These are phyloP conservation scores for Tetrao urogallus DNA, from an alignment of 2,113 vertebrate species.

Conservation along the genomic window DNA sequence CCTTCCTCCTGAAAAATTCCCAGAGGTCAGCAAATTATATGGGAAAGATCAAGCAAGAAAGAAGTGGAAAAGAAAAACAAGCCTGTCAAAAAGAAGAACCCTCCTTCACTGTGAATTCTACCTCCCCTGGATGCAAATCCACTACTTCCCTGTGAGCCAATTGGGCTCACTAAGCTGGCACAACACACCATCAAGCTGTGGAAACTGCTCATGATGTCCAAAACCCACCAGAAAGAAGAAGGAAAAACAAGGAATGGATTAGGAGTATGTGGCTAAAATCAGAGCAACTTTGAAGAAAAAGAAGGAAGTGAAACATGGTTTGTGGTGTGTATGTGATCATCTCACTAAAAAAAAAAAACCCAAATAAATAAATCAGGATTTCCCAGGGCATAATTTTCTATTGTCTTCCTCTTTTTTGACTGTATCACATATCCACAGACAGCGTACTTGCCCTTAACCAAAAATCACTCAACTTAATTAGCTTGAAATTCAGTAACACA, in stretches of 20 bases:
- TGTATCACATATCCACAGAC: neutral
- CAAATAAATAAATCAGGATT: neutral
- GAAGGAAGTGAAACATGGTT: neutral
- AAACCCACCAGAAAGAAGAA: neutral
- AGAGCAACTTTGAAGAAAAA: neutral
- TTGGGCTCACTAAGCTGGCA: neutral
- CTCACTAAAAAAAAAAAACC: neutral
- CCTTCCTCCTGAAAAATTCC: neutral
- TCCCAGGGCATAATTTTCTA: fast-evolving
- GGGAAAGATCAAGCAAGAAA: neutral
- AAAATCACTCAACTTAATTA: neutral
- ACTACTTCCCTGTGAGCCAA: neutral
- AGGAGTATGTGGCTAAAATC: neutral
- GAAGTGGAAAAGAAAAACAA: neutral
- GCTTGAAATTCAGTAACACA: neutral
- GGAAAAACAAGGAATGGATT: neutral
- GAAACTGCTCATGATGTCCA: neutral
- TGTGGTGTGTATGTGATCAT: neutral
- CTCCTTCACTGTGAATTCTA: neutral
- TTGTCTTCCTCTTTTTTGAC: neutral
- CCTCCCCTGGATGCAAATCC: neutral
- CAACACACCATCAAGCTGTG: neutral
- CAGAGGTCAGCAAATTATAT: neutral
- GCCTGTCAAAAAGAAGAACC: neutral
- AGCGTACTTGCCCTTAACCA: neutral